Conservation (phyloP, 1,140 invertebrate species). For the Magallana ariakensis region DNA sequence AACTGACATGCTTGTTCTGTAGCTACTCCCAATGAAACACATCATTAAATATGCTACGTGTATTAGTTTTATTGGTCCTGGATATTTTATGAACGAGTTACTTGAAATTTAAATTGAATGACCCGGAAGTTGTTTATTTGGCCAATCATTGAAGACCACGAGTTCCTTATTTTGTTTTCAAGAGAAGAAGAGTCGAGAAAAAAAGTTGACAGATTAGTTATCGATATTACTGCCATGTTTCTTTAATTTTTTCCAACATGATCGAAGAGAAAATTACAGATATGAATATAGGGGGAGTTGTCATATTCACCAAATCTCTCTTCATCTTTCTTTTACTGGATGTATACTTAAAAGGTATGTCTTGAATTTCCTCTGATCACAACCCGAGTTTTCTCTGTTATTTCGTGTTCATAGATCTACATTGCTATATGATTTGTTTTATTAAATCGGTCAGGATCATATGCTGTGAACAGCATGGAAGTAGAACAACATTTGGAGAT, state of each 20-base stretch:
- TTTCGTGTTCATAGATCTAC: not conserved
- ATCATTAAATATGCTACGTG: not conserved
- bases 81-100: not conserved
- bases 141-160: conserved; percentile 70
- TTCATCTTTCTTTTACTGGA: conserved; percentile 59
- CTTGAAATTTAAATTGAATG: conserved; percentile 33
- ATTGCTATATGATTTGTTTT: not conserved
- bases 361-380: conserved; percentile 18
- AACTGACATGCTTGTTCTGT: too few species aligned
- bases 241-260: not conserved
- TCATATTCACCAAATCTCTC: conserved; percentile 45
- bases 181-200: conserved; percentile 26
- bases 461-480: conserved; percentile 81
- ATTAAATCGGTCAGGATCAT: conserved; percentile 12
- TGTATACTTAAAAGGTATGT: conserved; percentile 66
- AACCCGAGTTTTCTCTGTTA: conserved; percentile 6
- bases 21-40: too few species aligned
- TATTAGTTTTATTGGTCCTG: not conserved
- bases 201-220: not conserved
- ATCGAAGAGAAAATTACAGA: conserved; percentile 48
- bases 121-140: conserved; percentile 67
- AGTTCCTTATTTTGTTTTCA: conserved; percentile 53
- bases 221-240: not conserved
- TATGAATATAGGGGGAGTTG: conserved; percentile 38
- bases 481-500: conserved; percentile 95